Conservation (phyloP, 2,113 vertebrate species). For the Tachysurus vachellii region DNA sequence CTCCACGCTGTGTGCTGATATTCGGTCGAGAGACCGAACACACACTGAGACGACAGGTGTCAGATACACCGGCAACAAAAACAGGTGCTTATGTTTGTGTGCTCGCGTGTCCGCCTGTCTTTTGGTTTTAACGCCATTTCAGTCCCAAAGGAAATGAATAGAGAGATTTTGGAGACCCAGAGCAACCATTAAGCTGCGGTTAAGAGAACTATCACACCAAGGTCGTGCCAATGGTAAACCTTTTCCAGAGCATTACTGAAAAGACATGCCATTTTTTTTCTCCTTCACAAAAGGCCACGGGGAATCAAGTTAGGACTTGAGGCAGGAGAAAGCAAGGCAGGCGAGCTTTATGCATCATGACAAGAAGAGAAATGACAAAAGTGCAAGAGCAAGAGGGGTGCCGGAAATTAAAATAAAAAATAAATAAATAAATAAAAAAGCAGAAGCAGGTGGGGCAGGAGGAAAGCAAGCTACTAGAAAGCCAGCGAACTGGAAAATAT, state of each 20-base stretch:
- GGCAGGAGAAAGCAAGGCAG: slow-evolving; percentile 46
- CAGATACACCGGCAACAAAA: slow-evolving; percentile 15
- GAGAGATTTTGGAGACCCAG: background rate
- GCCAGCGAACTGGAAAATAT: background rate
- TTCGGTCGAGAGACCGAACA: slow-evolving; percentile 10
- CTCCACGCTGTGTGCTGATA: background rate
- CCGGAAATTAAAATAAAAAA: slow-evolving; percentile 10
- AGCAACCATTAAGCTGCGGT: background rate
- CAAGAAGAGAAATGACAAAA: slow-evolving; percentile 47
- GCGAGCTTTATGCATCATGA: slow-evolving; percentile 34
- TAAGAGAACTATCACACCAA: slow-evolving; percentile 44
- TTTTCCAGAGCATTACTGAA: slow-evolving; percentile 35
- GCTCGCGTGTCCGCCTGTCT: background rate
- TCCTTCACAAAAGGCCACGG: slow-evolving; percentile 11
- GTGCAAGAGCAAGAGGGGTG: slow-evolving; percentile 18
- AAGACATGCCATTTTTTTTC: slow-evolving; percentile 41
- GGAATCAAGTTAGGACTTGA: slow-evolving; percentile 26
- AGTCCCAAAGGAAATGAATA: slow-evolving; percentile 16
- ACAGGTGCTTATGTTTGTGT: background rate
- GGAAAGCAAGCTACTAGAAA: background rate
- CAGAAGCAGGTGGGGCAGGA: too few species aligned
- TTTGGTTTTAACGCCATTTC: slow-evolving; percentile 23
- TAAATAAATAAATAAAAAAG: background rate
- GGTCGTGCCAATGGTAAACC: slow-evolving; percentile 27
- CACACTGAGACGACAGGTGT: slow-evolving; percentile 33